Base-by-base conservation (phyloP, 1,140 invertebrate genomes). In the Melipona quadrifasciata region DNA sequence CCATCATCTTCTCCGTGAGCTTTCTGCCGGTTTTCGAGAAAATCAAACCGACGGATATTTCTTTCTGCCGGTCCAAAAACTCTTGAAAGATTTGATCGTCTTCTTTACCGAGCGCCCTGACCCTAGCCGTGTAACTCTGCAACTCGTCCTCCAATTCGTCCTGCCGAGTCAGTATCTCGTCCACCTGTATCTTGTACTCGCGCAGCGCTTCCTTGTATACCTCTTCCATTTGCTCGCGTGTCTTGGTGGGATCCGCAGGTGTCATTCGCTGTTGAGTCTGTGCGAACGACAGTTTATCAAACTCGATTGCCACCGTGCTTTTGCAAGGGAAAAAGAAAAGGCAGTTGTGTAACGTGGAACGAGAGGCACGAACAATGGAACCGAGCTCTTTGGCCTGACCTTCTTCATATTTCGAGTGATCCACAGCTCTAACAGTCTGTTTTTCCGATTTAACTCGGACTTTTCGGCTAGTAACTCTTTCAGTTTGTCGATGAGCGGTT, bases 361-460 rank as follows among this genome's bases (percentile, higher is more conserved):
- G 21, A 34, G 19, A 17, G 17, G 17, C 58, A 34, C 21, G 8
- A 34, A 31, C 21, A 47, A 58, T n/a, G 51, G n/a, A 71, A 51
- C 21, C 17, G 12, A 34, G 2, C 34, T 10, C 21, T 57, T 34
- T 34, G 24, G 58, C 24, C 71, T 78, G 65, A 92, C 91, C 90
- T 91, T 90, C 73, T 72, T 89, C 80, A 92, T 84, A 21, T 88
- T 39, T 72, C 84, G 86, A 55, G 61, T 24, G 39, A 90, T 75
- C 84, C 86, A 90, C 47, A 81, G 14, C 51, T 92, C 90, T 2
- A 91, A 77, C 47, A 90, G 57, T 51, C 70, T 85, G n/a, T 92
- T 92, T 72, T 72, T 91, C 67, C 58, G 70, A 24, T 19, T 79
- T 51, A 92, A 31, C 10, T 83, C 74, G 27, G 6, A 1, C 27